Percentiles rank a stretch among this genome's conserved stretches.
phyloP scores from a whole-genome alignment of 2,888 invertebrate genomes.

The Cephus nigrinus region DNA sequence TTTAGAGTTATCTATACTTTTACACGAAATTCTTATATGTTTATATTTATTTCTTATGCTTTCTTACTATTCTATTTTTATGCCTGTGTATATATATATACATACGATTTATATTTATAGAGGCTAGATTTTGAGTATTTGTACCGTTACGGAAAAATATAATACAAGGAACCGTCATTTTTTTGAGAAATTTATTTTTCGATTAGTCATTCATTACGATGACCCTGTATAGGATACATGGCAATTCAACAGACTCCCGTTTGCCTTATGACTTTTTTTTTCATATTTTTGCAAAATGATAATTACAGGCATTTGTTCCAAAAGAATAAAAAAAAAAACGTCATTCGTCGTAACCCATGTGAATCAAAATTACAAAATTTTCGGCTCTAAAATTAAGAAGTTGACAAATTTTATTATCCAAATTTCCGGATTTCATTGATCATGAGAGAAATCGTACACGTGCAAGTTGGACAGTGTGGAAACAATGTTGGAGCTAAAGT shows the following conservation, averaged over 20 bases:
- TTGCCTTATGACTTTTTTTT: not conserved
- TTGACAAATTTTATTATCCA: not conserved
- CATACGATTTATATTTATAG: not conserved
- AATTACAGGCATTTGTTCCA: not conserved
- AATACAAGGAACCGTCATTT: not conserved
- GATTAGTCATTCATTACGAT: not conserved
- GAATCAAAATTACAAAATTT: not conserved
- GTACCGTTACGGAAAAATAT: not conserved
- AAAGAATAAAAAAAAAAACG: not conserved
- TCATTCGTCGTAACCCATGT: not conserved
- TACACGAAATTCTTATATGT: constrained; percentile 4
- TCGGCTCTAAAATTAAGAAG: not conserved
- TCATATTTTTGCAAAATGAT: not conserved
- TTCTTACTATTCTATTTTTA: constrained; percentile 8
- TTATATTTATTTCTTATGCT: constrained; percentile 10
- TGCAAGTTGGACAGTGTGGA: constrained; percentile 89
- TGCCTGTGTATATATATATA: constrained; percentile 1
- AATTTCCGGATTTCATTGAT: not conserved
- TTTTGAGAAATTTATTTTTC: not conserved
- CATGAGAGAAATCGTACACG: constrained; percentile 85
- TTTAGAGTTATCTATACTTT: constrained; percentile 8
- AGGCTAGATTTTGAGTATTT: not conserved
- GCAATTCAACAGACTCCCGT: not conserved
- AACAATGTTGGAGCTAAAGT: constrained; percentile 86
- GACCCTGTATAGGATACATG: not conserved